Base-by-base conservation (phyloP, 2,888 invertebrate species). In the Gymnosoma rotundatum region DNA sequence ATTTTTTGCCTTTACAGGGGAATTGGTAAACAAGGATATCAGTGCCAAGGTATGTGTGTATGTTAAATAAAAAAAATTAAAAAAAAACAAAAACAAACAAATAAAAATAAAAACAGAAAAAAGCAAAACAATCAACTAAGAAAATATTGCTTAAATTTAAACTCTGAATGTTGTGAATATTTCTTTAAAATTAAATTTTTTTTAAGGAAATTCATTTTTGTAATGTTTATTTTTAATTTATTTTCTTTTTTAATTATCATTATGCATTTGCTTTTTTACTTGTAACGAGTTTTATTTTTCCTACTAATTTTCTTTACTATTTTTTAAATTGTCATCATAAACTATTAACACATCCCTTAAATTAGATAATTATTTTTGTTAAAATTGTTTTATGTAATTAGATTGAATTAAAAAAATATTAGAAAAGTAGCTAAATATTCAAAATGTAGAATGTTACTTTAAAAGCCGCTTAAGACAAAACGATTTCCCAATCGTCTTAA, bases 1-100 rank as follows among this genome's bases (percentile, higher is more conserved):
- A 91, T 92, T 92, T 92, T 93, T 93, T 92, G 93, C 93, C 92
- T 93, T 93, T 95, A 92, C 96, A 97, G 97, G 97, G 98, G 98
- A 93, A 94, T 98, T 93, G 98, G 98, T 93, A 98, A 98, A 94
- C 98, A 98, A 94, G 98, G 98, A 93, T 98, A 98, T 94, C 98
- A 98, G 93, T 98, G 98, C 94, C 98, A 98, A 97, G 97, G 97
- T 97, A 95, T 93, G 92, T 92, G 89, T 90, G 89, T 90, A 88
- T 80, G 84, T 80, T 86, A 72, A 66, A 75, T 85, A 86, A 81
- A 63, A 63, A 63, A 42, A 66, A 78, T n/a, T n/a, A n/a, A n/a
- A n/a, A n/a, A n/a, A n/a, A n/a, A n/a, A n/a, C n/a, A n/a, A n/a
- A 32, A 32, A 32, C 25, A 32, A 32, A 32, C 25, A 32, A 32